A percentile compares a stretch with the other conserved stretches of the same genome.
Conservation (phyloP, 2,113 vertebrate genomes). For the Seriola aureovittata region DNA sequence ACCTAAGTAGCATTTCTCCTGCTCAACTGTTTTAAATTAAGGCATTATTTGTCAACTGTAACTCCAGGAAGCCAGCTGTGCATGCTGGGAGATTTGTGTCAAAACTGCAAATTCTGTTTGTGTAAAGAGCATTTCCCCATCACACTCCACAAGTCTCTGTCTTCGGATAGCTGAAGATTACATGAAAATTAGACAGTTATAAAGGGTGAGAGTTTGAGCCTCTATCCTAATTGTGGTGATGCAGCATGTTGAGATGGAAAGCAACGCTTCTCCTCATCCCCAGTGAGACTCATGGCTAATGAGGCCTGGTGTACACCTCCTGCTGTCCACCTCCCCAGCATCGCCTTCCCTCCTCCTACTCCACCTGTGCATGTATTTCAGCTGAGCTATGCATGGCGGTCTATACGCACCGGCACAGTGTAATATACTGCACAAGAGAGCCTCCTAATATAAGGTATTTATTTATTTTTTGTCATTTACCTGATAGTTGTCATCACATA, state of each 20-base stretch:
- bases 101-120: conserved; percentile 16
- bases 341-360: conserved; percentile 16
- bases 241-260: conserved; percentile 62
- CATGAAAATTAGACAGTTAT: conserved; percentile 57
- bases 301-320: conserved; percentile 69
- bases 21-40: conserved; percentile 26
- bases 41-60: conserved; percentile 41
- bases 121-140: conserved; percentile 11
- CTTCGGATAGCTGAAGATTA: conserved; percentile 18
- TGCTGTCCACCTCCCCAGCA: conserved; percentile 63
- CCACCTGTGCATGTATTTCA: conserved; percentile 52
- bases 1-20: conserved; percentile 5
- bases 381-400: conserved; percentile 56
- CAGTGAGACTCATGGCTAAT: conserved; percentile 65
- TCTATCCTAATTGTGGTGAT: conserved; percentile 59
- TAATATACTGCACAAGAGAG: neutral
- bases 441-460: neutral
- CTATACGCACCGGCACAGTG: neutral
- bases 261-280: conserved; percentile 38
- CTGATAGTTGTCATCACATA: neutral
- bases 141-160: conserved; percentile 25
- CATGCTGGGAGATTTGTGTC: conserved; percentile 41
- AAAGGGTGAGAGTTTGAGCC: conserved; percentile 43
- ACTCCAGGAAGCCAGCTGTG: conserved; percentile 18
- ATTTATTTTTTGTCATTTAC: neutral